Conservation (phyloP, 2,113 vertebrate genomes). For the Ictidomys tridecemlineatus region DNA sequence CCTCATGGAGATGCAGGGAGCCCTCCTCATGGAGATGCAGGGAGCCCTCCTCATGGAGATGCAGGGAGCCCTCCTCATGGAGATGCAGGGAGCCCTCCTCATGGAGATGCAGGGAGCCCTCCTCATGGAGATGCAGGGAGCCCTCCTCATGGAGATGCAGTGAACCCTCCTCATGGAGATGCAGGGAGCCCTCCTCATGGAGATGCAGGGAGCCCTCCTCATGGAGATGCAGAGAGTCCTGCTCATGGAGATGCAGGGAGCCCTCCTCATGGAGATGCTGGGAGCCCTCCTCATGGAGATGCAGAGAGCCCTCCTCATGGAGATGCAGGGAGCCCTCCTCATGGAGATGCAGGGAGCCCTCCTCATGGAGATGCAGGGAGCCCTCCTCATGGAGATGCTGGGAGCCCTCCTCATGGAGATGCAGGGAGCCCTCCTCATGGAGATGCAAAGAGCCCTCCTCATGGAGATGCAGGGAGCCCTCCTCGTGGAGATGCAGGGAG, state of each 20-base stretch:
- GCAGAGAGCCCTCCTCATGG: accelerated
- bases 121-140: neutral
- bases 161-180: no score
- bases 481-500: neutral
- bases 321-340: no score
- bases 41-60: no score
- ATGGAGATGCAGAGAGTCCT: neutral
- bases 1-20: neutral
- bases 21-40: neutral
- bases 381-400: accelerated
- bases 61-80: no score
- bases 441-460: no score
- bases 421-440: no score
- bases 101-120: neutral
- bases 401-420: accelerated
- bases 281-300: neutral
- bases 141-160: no score
- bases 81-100: neutral
- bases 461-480: no score
- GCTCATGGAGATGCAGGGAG: no score
- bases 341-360: no score
- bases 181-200: accelerated
- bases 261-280: no score
- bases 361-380: no score
- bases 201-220: neutral